Base-by-base conservation (phyloP, 2,113 vertebrate species). In the Climacteris rufus region DNA sequence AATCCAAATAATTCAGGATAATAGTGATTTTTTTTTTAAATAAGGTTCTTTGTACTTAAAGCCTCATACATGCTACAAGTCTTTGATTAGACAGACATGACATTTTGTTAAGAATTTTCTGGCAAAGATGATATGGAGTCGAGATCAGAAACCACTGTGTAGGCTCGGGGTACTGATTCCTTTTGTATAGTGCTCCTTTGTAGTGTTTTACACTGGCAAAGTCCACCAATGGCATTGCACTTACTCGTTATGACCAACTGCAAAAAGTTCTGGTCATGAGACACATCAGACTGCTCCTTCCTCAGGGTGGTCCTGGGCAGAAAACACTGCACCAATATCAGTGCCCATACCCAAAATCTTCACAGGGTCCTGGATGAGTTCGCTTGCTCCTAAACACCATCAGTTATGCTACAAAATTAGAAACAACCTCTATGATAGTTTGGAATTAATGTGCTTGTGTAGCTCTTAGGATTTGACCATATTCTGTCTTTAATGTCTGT, bases 1-100 rank as follows among this genome's bases (percentile, higher is more conserved):
- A 94, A 94, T 74, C 47, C 79, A 92, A 94, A 90, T 88, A 90
- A 87, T 85, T 93, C 63, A 80, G 79, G 74, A 76, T 75, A 87
- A 85, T n/a, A 53, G 20, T 39, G 61, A 71, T 9, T 83, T 45
- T 3, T 57, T 64, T 69, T 49, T 56, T n/a, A 2, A n/a, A 27
- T 59, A 5, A 9, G 42, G 10, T 61, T 63, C 42, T 90, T 84
- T 72, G 16, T 80, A 52, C 50, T 77, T 65, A 85, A 71, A 83
- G 8, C 12, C 40, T 90, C 25, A 53, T 45, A 44, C 24, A 77
- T n/a, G 27, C 8, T 56, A 61, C 22, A 69, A 64, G 70, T 76
- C 40, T 93, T 82, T 69, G 49, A 87, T 75, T 76, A 85, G 49
- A 72, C 85, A 91, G 88, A 87, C 44, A 30, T 4, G 3, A 24